These are phyloP conservation scores for Neoascia interrupta DNA, from an alignment of 2,888 invertebrate genomes.

Conservation along the genomic window DNA sequence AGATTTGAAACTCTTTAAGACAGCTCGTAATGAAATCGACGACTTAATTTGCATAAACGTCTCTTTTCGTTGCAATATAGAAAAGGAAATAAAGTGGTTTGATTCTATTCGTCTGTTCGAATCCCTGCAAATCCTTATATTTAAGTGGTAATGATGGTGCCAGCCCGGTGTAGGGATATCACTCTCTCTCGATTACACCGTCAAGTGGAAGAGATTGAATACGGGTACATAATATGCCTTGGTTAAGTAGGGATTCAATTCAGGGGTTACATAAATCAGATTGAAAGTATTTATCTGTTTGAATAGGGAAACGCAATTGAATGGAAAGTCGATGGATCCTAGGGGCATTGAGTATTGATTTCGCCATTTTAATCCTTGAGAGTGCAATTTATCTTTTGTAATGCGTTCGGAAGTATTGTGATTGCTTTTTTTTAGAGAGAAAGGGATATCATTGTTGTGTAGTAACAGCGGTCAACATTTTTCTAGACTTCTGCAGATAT, in stretches of 20 bases:
- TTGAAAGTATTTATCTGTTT: conserved; percentile 45
- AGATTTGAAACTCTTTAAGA: conserved; percentile 51
- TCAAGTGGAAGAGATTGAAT: conserved; percentile 59
- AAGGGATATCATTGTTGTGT: too few species aligned
- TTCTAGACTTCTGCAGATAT: too few species aligned
- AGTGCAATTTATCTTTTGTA: conserved; percentile 21
- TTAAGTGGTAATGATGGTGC: conserved; percentile 47
- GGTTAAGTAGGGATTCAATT: conserved; percentile 34
- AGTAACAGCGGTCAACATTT: too few species aligned
- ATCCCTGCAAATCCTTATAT: conserved; percentile 22
- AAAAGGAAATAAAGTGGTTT: conserved; percentile 49
- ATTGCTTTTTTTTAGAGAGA: too few species aligned
- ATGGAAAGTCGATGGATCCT: conserved; percentile 25
- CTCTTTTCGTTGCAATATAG: too few species aligned
- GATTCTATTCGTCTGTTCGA: conserved; percentile 44
- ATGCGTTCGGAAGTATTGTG: too few species aligned
- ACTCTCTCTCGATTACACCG: conserved; percentile 34
- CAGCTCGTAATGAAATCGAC: conserved; percentile 60
- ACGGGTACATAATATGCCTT: conserved; percentile 16
- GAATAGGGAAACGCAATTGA: conserved; percentile 24
- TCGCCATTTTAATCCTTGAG: conserved; percentile 20
- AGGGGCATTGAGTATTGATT: conserved; percentile 2
- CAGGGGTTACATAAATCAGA: conserved; percentile 43
- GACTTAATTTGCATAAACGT: conserved; percentile 64
- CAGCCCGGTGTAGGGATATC: not conserved